Evolutionary conservation across 2,888 invertebrate species (phyloP), one percentile per base, ranked within the genome.

Genomic region (Tipula unca): DNA sequence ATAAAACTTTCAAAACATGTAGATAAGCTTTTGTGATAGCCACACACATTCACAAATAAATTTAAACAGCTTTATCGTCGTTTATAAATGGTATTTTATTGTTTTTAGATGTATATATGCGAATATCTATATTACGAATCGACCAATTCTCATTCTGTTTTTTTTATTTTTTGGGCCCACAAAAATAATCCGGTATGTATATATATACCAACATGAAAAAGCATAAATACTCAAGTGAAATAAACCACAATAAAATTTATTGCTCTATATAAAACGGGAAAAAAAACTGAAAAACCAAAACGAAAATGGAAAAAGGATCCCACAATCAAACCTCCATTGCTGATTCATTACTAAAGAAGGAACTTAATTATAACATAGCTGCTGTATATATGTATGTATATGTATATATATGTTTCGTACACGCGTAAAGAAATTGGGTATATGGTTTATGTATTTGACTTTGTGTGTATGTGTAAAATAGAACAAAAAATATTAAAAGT

Each of bases 171-270:
- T 69, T 69, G 69, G 69, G 69, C 69, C 8, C 25, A 10, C 13
- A 25, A 69, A 69, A 69, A 69, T 69, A 69, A 69, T 69, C 69
- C 69, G 69, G 69, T 25, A 17, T 48, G 48, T 69, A 10, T 25
- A 25, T 20, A 10, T 25, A 10, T 69, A 25, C 69, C 25, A 69
- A 69, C 6, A 69, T 25, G 25, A 25, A 69, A 69, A 25, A 69
- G 10, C 69, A 69, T 69, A 69, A 69, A 69, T 69, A 69, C 69
- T 69, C 69, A 69, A 69, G 69, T 69, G 69, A 69, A 69, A 69
- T 69, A 69, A 25, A 69, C 10, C 25, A n/a, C 69, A 20, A 69
- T 25, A 69, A 69, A 69, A 69, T 69, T 69, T 69, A 69, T 69
- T 69, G 25, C 25, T 69, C 69, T 69, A 17, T 54, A 13, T 8